A percentile compares a stretch with the other conserved stretches of the same genome.
These are phyloP conservation scores for Nesidiocoris tenuis DNA, from an alignment of 2,888 invertebrate genomes.

Conservation along the genomic window DNA sequence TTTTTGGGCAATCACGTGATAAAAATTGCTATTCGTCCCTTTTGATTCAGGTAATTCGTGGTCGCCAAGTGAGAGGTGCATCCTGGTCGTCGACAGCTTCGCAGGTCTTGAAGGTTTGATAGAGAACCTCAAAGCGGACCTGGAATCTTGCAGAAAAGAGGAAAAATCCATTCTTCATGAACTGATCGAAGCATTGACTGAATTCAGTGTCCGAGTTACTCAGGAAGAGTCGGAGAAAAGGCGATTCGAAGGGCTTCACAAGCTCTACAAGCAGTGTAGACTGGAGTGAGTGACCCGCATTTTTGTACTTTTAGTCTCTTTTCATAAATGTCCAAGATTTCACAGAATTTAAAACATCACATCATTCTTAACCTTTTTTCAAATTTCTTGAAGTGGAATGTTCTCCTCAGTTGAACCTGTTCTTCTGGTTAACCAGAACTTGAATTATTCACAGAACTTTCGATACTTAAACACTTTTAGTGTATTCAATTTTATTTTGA, in stretches of 20 bases:
- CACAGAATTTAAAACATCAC: no score
- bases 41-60: not conserved
- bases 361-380: no score
- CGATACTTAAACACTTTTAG: no score
- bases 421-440: no score
- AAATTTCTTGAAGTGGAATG: no score
- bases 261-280: not conserved
- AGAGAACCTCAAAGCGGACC: not conserved
- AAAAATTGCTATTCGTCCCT: no score
- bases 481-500: no score
- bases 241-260: not conserved
- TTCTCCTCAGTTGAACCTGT: no score
- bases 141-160: not conserved
- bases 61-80: not conserved
- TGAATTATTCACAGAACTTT: no score
- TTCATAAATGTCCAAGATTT: no score
- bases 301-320: no score
- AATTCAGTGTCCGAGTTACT: not conserved
- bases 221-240: not conserved
- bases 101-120: not conserved
- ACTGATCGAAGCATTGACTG: not conserved
- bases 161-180: not conserved
- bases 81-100: not conserved
- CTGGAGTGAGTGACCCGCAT: not conserved
- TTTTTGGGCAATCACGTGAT: no score